phyloP scores from a whole-genome alignment of 2,113 vertebrate species.

The Nothobranchius furzeri region DNA sequence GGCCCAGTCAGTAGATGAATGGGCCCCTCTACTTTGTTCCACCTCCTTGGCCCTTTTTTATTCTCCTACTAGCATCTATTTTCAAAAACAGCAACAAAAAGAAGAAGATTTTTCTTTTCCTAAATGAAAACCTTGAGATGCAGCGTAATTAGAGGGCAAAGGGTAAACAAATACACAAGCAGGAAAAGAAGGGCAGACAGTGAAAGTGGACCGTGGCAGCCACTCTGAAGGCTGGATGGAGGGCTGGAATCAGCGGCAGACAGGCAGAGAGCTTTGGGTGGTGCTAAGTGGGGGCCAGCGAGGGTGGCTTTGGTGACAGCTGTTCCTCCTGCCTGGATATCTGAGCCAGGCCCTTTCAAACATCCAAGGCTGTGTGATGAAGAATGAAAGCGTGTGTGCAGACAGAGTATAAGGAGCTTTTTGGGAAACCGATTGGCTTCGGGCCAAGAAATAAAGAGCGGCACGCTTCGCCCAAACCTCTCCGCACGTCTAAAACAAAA shows the following conservation, averaged over 20 bases:
- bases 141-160: conserved; percentile 40
- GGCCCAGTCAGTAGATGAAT: conserved; percentile 86
- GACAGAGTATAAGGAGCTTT: conserved; percentile 33
- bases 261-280: conserved; percentile 62
- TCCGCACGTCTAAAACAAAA: conserved; percentile 80
- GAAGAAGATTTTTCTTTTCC: neutral
- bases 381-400: conserved; percentile 72
- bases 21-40: conserved; percentile 55
- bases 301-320: conserved; percentile 84
- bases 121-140: conserved; percentile 20
- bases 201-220: conserved; percentile 59
- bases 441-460: conserved; percentile 56
- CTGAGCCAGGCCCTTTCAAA: conserved; percentile 90
- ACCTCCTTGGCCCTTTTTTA: conserved; percentile 66
- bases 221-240: conserved; percentile 64
- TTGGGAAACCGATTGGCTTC: conserved; percentile 37
- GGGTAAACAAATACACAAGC: conserved; percentile 30
- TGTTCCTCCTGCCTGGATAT: conserved; percentile 90
- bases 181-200: conserved; percentile 42
- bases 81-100: conserved; percentile 24
- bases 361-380: conserved; percentile 82
- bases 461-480: conserved; percentile 81
- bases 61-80: conserved; percentile 11
- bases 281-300: conserved; percentile 73
- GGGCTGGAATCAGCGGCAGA: conserved; percentile 72